Base-by-base conservation (phyloP, 2,113 vertebrate genomes). In the Anhinga anhinga region DNA sequence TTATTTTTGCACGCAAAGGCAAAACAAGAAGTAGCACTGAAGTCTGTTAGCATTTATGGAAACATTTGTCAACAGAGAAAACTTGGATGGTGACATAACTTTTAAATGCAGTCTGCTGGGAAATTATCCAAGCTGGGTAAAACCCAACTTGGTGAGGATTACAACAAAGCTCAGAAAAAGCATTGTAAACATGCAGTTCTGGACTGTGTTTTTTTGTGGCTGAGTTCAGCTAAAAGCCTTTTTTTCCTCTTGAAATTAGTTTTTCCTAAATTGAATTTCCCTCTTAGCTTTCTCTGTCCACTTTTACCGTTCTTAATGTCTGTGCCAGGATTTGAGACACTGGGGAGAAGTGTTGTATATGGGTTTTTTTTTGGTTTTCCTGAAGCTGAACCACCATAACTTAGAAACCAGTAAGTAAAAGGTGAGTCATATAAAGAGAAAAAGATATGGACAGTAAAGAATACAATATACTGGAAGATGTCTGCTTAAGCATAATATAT, bases 51-150 rank as follows among this genome's bases (percentile, higher is more conserved):
- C 91, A 83, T 97, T 97, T 97, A 86, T 76, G 94, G 93, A 97
- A 98, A 95, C 88, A 95, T 97, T 97, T 97, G 96, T 98, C 97
- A 98, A 94, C 83, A 95, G 50, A 73, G 53, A 59, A 86, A 91
- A 94, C 82, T 91, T 90, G 34, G 88, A 97, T 93, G 86, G 82
- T 96, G 91, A 79, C 90, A 90, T 88, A 94, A 96, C 86, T 95
- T 97, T 94, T 76, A 97, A 97, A 92, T 94, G 82, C 65, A 95
- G 82, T 91, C 94, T 97, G 90, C 95, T 97, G 96, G 95, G 97
- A 97, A 92, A 91, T 70, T 77, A 76, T 94, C 89, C 96, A 97
- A 96, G 69, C 92, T 97, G 94, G 92, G 80, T 74, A 91, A 93
- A 74, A 69, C 84, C 81, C 95, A 97, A 5, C 42, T 96, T 96